Conservation (phyloP, 2,113 vertebrate species). For the Pampusana beccarii region DNA sequence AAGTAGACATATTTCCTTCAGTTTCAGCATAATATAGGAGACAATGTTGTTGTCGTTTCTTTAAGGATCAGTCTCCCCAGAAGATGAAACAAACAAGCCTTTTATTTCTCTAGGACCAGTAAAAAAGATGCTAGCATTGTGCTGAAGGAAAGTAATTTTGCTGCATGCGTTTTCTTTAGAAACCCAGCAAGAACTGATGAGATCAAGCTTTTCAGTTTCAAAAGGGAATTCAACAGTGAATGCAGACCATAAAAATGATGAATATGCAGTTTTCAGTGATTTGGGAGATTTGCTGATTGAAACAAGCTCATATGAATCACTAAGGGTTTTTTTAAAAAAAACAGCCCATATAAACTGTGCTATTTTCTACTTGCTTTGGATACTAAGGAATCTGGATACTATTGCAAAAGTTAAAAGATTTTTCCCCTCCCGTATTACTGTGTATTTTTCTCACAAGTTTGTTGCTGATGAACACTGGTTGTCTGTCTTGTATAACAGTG, state of each 20-base stretch:
- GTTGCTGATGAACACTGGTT: background rate
- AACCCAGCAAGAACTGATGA: background rate
- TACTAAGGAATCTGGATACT: background rate
- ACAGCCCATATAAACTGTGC: background rate
- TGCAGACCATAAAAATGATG: background rate
- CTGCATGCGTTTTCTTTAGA: background rate
- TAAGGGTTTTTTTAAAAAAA: background rate
- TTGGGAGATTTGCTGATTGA: background rate
- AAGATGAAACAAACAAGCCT: background rate
- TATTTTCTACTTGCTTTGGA: background rate
- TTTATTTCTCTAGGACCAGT: background rate
- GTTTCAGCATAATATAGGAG: background rate
- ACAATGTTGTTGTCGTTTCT: background rate
- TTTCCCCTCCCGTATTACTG: background rate
- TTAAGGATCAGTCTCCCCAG: background rate
- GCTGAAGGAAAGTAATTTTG: background rate
- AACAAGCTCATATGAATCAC: background rate
- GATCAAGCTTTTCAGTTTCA: background rate
- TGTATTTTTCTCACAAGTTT: background rate
- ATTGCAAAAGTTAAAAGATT: background rate
- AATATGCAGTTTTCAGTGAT: constrained; percentile 4
- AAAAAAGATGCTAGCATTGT: background rate
- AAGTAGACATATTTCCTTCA: background rate
- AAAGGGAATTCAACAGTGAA: constrained; percentile 11
- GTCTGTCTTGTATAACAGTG: background rate